phyloP scores from a whole-genome alignment of 2,113 vertebrate genomes.

The Amblyornis subalaris region DNA sequence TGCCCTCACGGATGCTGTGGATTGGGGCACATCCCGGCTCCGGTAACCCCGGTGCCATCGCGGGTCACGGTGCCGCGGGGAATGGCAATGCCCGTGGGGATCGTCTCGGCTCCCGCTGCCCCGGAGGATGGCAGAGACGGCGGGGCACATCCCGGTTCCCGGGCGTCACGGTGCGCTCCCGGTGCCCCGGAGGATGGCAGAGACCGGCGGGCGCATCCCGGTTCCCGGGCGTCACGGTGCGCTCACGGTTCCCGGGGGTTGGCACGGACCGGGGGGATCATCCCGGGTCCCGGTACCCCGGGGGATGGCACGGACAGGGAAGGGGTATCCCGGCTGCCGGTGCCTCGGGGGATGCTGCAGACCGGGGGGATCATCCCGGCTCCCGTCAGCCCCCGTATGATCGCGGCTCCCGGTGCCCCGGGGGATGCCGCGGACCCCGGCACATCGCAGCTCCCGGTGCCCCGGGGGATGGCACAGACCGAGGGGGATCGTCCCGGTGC shows the following conservation, averaged over 20 bases:
- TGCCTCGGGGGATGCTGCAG: neutral
- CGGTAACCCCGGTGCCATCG: neutral
- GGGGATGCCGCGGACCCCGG: neutral
- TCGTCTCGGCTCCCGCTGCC: neutral
- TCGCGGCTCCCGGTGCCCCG: neutral
- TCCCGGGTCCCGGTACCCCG: neutral
- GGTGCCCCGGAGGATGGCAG: neutral
- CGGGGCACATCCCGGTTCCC: neutral
- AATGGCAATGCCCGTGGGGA: neutral
- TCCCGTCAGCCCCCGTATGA: neutral
- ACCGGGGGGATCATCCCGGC: neutral
- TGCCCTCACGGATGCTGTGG: neutral
- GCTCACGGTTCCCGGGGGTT: neutral
- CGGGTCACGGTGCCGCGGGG: neutral
- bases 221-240: neutral
- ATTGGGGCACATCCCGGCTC: neutral
- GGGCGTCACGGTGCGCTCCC: neutral
- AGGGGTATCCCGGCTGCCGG: neutral
- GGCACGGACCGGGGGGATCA: neutral
- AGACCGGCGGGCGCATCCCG: neutral
- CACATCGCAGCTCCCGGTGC: neutral
- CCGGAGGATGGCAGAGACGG: neutral
- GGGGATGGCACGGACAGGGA: neutral
- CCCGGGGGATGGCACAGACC: neutral
- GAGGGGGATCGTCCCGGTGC: neutral